Percentiles rank a stretch among this genome's conserved stretches.
Conservation (phyloP, 2,888 invertebrate species). For the Cerastoderma edule region DNA sequence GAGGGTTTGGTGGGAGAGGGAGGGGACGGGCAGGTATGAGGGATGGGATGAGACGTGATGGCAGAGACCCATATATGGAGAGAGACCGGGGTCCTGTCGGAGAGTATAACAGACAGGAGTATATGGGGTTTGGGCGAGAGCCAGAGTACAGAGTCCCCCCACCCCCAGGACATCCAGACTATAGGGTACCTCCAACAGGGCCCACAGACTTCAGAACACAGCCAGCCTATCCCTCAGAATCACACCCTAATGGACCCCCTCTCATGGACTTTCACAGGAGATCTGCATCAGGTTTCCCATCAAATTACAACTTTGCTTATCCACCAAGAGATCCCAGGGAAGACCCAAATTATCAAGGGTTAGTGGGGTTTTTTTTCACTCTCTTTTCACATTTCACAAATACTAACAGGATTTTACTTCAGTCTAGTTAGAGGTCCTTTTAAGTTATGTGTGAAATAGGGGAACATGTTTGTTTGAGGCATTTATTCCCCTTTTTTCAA, state of each 20-base stretch:
- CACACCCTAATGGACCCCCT: conserved; percentile 4
- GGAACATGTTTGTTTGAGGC: too few species aligned
- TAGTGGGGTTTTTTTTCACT: too few species aligned
- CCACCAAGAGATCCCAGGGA: conserved; percentile 47
- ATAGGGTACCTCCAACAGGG: conserved; percentile 4
- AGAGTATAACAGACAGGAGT: conserved; percentile 16
- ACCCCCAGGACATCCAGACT: conserved; percentile 25
- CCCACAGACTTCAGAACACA: conserved; percentile 31
- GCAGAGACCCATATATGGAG: conserved; percentile 14
- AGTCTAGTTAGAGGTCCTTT: too few species aligned
- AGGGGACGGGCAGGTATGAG: conserved; percentile 37
- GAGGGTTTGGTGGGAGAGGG: conserved; percentile 42
- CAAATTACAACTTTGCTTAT: conserved; percentile 22
- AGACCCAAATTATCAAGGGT: conserved; percentile 55
- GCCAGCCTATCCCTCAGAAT: conserved; percentile 8
- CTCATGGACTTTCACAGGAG: conserved; percentile 34
- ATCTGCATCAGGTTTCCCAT: conserved; percentile 34
- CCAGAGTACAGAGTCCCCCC: conserved; percentile 23
- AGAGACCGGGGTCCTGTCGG: conserved; percentile 9
- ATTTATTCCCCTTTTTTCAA: too few species aligned
- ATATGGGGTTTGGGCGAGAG: conserved; percentile 16
- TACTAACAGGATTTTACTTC: too few species aligned
- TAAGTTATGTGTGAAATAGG: too few species aligned
- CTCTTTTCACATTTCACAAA: too few species aligned
- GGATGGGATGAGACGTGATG: conserved; percentile 6